Conservation (phyloP, 2,888 invertebrate species). For the Sarcophaga rosellei region DNA sequence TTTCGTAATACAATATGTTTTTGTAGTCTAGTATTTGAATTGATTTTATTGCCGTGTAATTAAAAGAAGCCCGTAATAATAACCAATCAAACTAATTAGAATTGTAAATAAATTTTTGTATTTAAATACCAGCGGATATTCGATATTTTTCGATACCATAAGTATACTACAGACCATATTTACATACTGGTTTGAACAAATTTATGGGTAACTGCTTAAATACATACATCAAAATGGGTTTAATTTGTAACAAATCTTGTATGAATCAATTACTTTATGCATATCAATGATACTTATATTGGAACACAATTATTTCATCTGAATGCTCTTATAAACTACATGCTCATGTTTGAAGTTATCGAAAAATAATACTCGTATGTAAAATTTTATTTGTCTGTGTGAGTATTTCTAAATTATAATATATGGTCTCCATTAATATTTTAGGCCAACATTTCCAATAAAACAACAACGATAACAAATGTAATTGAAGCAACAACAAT, state of each 20-base stretch:
- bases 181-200: neutral
- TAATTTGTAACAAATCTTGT: neutral
- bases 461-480: neutral
- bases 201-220: no score
- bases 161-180: neutral
- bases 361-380: no score
- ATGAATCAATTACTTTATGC: neutral
- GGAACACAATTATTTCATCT: neutral
- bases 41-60: constrained; percentile 4
- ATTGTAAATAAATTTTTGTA: neutral
- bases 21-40: neutral
- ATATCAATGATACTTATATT: neutral
- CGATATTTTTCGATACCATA: neutral
- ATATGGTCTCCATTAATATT: neutral
- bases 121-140: neutral
- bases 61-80: neutral
- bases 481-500: neutral
- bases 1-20: neutral
- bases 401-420: neutral
- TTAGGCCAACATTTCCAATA: neutral
- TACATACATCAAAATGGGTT: neutral
- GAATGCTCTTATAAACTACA: neutral
- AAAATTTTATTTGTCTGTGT: no score
- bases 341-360: no score
- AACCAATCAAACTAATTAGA: constrained; percentile 8